A percentile compares a stretch with the other conserved stretches of the same genome.
Conservation (phyloP, 2,113 vertebrate genomes). For the Ochotona princeps region DNA sequence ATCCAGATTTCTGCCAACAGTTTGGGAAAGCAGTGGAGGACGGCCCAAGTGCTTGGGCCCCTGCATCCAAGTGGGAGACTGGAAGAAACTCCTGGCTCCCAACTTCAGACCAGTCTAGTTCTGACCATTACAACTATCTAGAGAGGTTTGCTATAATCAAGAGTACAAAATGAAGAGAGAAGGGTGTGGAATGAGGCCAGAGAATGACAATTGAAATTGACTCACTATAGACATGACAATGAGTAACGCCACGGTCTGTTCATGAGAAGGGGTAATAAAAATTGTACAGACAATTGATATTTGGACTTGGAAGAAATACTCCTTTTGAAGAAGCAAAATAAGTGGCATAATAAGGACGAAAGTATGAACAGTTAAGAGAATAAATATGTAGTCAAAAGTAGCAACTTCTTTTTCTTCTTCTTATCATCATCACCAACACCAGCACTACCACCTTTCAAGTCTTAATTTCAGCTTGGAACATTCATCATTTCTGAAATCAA, state of each 20-base stretch:
- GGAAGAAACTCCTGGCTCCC: too few relatives aligned
- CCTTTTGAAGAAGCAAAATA: neutral
- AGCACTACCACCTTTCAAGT: rapidly evolving
- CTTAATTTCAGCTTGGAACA: neutral
- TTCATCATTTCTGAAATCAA: neutral
- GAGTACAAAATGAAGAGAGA: neutral
- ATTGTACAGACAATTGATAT: rapidly evolving
- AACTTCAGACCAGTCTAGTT: too few relatives aligned
- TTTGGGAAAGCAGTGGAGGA: too few relatives aligned
- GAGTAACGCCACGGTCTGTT: neutral
- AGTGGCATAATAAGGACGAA: neutral
- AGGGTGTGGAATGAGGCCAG: neutral
- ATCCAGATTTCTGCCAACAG: too few relatives aligned
- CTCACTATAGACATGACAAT: neutral
- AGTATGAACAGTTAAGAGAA: neutral
- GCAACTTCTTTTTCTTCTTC: neutral
- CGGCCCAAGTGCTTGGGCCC: too few relatives aligned
- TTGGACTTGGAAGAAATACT: neutral
- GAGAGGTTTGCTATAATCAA: neutral
- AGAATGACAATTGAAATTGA: neutral
- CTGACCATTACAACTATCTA: too few relatives aligned
- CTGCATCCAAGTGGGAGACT: too few relatives aligned
- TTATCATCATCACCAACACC: too few relatives aligned
- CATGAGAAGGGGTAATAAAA: neutral
- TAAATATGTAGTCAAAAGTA: neutral